Evolutionary conservation across 2,113 vertebrate genomes (phyloP).

Genomic region (Sceloporus tristichus): DNA sequence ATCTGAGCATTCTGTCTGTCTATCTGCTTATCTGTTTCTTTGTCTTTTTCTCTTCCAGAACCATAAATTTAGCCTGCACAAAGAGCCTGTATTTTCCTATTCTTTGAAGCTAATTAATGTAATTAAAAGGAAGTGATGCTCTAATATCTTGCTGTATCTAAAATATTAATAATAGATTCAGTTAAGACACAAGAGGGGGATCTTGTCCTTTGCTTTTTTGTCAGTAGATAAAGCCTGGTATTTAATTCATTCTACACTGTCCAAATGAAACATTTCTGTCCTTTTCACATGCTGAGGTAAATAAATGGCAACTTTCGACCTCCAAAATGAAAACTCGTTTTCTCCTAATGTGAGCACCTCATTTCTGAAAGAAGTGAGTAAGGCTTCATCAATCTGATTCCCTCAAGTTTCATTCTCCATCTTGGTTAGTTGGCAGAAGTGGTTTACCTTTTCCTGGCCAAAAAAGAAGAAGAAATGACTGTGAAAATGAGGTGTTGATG

Average conservation of each 20-base stretch:
- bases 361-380: constrained; percentile 51
- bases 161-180: not conserved
- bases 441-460: constrained; percentile 42
- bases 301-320: constrained; percentile 52
- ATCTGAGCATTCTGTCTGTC: not conserved
- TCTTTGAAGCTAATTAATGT: not conserved
- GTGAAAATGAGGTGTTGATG: not conserved
- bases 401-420: constrained; percentile 21
- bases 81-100: not conserved
- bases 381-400: constrained; percentile 38
- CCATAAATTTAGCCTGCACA: not conserved
- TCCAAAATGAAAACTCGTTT: constrained; percentile 52
- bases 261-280: constrained; percentile 44
- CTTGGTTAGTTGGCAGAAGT: constrained; percentile 20
- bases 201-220: constrained; percentile 43
- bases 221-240: constrained; percentile 6
- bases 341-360: constrained; percentile 32
- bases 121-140: not conserved
- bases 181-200: constrained; percentile 30
- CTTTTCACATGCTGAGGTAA: constrained; percentile 52
- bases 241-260: constrained; percentile 40
- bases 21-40: not conserved
- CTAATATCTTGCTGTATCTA: not conserved
- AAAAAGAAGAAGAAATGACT: not conserved
- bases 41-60: not conserved